Evolutionary conservation across 1,140 invertebrate genomes (phyloP).

Genomic region (Myzus persicae): DNA sequence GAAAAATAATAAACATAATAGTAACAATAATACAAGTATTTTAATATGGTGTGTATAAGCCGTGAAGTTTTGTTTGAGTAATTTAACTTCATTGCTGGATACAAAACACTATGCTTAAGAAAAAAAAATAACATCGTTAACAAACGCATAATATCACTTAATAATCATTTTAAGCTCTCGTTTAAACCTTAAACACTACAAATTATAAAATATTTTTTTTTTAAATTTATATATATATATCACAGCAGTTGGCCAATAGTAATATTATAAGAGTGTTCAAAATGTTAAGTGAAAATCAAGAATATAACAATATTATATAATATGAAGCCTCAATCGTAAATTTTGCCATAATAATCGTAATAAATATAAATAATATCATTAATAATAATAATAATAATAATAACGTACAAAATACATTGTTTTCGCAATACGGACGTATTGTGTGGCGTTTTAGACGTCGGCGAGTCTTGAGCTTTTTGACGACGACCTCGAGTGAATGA

Average conservation of each 20-base stretch:
- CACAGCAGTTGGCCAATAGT: constrained; percentile 35
- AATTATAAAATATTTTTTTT: constrained; percentile 9
- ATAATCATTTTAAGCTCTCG: constrained; percentile 29
- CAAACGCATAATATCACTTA: constrained; percentile 20
- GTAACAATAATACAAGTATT: not conserved
- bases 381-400: constrained; percentile 15
- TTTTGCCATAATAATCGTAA: constrained; percentile 1
- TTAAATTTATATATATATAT: not conserved
- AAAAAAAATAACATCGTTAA: constrained; percentile 11
- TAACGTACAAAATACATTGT: constrained; percentile 15
- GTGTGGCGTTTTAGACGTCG: constrained; percentile 73
- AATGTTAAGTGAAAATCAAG: constrained; percentile 18
- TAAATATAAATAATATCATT: not conserved
- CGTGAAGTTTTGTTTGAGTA: constrained; percentile 30
- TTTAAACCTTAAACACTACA: constrained; percentile 38
- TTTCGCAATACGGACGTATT: not conserved
- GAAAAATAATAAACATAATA: not conserved
- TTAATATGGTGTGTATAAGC: not conserved
- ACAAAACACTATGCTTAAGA: not conserved
- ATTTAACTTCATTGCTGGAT: constrained; percentile 39
- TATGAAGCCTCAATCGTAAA: not conserved
- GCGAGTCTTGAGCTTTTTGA: constrained; percentile 80
- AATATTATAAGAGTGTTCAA: constrained; percentile 18
- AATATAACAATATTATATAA: constrained; percentile 32
- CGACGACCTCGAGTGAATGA: constrained; percentile 84